Evolutionary conservation across 1,140 invertebrate genomes (phyloP), one percentile per base, ranked within the genome.

Genomic region (Drosophila parabipectinata): DNA sequence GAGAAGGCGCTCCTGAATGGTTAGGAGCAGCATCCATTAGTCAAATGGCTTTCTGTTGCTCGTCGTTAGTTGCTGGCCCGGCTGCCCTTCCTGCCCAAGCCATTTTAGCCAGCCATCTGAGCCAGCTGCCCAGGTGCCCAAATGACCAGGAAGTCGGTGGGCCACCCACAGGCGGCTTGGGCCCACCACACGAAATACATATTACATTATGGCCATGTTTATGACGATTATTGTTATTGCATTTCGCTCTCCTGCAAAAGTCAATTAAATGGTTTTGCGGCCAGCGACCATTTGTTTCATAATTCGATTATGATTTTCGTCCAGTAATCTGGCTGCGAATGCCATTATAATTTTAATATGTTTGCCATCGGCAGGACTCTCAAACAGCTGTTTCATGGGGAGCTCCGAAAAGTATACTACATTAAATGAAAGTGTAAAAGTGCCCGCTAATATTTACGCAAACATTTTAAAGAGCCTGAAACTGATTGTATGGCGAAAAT

Each of bases 161-260:
- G 14, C n/a, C 28, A 18, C 45, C 28, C 32, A 12, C 24, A 21
- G 32, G 32, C 39, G 50, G 21, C 14, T 24, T 64, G 47, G 37
- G 14, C 26, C 15, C n/a, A 30, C 10, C 62, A 56, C 71, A 74
- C 52, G 47, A 74, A 63, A 69, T 67, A 63, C 55, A 73, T 73
- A 68, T 77, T 67, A 63, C 55, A 77, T 73, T 68, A 76, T 76
- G 73, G 51, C 34, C 84, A 68, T 81, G 78, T 77, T 87, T 87
- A 81, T 85, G 68, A 81, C 82, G 73, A 87, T 85, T 81, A 85
- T 85, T 87, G 74, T 85, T 85, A 85, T 85, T 85, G 61, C 68
- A 80, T 84, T 84, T 44, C 68, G 60, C 66, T 68, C 24, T 39
- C 56, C 45, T 60, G 61, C 82, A 78, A 87, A 82, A 85, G 82